Percentiles rank a stretch among this genome's conserved stretches.
Evolutionary conservation across 2,888 invertebrate genomes (phyloP).

Genomic region (Eupithecia dodoneata): DNA sequence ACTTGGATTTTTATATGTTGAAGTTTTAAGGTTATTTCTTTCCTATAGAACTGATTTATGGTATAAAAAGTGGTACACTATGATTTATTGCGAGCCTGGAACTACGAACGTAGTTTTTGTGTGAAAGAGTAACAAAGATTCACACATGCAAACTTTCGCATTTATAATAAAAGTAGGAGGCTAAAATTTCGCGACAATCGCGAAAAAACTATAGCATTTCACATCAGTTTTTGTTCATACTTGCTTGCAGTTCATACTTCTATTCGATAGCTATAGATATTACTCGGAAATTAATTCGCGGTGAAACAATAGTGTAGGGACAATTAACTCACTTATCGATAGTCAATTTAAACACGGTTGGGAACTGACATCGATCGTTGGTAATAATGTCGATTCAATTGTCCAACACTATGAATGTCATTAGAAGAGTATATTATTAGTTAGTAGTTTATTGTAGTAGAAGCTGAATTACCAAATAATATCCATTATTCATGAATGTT

Average conservation of each 20-base stretch:
- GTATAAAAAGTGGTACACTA: too few relatives aligned
- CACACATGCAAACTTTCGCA: too few relatives aligned
- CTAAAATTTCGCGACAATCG: too few relatives aligned
- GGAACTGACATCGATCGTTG: slow-evolving; percentile 20
- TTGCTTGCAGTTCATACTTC: background rate
- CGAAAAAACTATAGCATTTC: background rate
- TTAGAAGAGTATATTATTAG: slow-evolving; percentile 15
- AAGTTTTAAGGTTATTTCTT: too few relatives aligned
- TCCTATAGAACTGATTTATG: too few relatives aligned
- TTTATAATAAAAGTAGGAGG: too few relatives aligned
- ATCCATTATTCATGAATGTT: too few relatives aligned
- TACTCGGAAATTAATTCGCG: background rate
- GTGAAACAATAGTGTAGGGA: slow-evolving; percentile 1
- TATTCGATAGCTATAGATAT: background rate
- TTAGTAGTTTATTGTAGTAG: background rate
- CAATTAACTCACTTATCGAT: background rate
- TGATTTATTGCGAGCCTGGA: too few relatives aligned
- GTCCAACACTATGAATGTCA: slow-evolving; percentile 17
- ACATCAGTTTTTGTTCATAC: background rate
- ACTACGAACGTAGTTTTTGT: too few relatives aligned
- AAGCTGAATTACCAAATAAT: too few relatives aligned
- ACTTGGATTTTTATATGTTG: too few relatives aligned
- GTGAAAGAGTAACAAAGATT: too few relatives aligned
- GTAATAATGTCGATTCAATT: slow-evolving; percentile 33
- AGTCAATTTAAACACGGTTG: slow-evolving; percentile 22